A percentile compares a stretch with the other conserved stretches of the same genome.
Conservation (phyloP, 2,888 invertebrate genomes). For the Plagodis dolabraria region DNA sequence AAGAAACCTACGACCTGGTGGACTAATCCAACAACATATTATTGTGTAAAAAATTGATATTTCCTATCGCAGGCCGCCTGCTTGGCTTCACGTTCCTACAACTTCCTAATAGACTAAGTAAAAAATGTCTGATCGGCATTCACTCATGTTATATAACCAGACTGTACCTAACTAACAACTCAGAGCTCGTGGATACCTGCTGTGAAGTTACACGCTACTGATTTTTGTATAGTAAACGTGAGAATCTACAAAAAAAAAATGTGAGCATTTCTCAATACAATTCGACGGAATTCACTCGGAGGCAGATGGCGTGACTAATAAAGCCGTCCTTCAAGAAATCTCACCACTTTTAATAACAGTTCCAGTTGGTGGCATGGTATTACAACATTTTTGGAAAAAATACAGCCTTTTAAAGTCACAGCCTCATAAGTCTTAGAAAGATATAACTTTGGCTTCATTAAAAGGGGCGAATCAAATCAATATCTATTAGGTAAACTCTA, state of each 20-base stretch:
- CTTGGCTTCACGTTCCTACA: too few species aligned
- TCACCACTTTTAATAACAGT: conserved; percentile 1
- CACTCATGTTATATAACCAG: conserved; percentile 7
- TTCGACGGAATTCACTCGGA: conserved; percentile 19
- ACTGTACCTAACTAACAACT: background rate
- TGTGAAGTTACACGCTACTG: conserved; percentile 6
- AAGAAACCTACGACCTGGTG: too few species aligned
- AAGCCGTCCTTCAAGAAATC: conserved; percentile 41
- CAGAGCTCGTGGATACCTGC: conserved; percentile 3
- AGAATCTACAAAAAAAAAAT: conserved; percentile 23
- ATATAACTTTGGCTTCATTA: too few species aligned
- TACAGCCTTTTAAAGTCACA: background rate
- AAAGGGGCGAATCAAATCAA: too few species aligned
- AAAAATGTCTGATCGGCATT: background rate
- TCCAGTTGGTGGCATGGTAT: background rate
- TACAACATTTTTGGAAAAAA: background rate
- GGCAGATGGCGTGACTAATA: conserved; percentile 46
- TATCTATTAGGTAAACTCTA: too few species aligned
- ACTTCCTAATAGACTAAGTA: too few species aligned
- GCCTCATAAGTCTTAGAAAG: too few species aligned
- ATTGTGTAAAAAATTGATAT: too few species aligned
- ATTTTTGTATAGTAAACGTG: conserved; percentile 15
- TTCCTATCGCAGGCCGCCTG: too few species aligned
- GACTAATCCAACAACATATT: too few species aligned
- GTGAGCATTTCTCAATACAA: conserved; percentile 21